phyloP scores from a whole-genome alignment of 2,113 vertebrate genomes.

The Tricholaema leucomelas region DNA sequence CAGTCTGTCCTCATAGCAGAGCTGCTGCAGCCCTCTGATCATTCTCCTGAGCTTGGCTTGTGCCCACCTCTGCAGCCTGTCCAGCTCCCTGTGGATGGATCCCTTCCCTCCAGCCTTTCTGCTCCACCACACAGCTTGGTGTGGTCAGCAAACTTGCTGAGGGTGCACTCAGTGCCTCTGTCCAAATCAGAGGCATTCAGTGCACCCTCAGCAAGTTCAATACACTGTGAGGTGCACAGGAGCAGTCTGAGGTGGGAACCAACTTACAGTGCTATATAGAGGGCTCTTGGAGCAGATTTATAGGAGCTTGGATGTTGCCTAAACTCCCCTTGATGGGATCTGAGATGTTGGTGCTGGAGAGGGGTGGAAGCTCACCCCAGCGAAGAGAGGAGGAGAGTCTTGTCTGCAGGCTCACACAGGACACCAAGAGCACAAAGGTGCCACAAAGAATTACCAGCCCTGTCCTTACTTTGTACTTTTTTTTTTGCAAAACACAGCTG shows the following conservation, averaged over 20 bases:
- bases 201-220: no score
- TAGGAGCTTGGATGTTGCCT: neutral
- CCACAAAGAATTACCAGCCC: neutral
- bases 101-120: no score
- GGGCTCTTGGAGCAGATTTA: neutral
- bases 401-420: neutral
- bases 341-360: neutral
- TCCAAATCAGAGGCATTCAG: no score
- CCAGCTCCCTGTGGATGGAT: no score
- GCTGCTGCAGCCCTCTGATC: no score
- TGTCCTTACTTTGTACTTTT: neutral
- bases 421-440: neutral
- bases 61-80: no score
- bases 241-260: fast-evolving
- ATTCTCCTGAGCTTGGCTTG: no score
- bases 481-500: neutral
- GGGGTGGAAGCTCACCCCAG: neutral
- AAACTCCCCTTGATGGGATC: neutral
- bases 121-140: no score
- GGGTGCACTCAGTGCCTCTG: no score
- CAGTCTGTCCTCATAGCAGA: no score
- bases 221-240: neutral
- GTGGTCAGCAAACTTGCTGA: no score
- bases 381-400: neutral
- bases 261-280: fast-evolving